Base-by-base conservation (phyloP, 2,797 vertebrate species). In the Limnodromus scolopaceus region DNA sequence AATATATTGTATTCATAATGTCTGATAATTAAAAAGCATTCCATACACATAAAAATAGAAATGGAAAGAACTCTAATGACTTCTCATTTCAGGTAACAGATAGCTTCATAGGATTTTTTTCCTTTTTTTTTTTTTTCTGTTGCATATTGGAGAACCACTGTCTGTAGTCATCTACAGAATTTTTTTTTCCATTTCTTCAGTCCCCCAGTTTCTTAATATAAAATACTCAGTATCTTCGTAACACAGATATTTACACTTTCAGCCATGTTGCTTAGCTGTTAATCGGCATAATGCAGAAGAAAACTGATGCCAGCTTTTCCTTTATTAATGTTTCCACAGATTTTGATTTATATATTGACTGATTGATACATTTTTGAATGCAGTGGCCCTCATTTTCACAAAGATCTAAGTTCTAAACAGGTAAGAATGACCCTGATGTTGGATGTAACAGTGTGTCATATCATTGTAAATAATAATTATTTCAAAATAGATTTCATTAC, bases 41-140 rank as follows among this genome's bases (percentile, higher is more conserved):
- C 71, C 48, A 80, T 84, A 93, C 32, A 84, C 48, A 79, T 92
- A 93, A 95, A 94, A 96, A 93, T 85, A 91, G 91, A 95, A 96
- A 70, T 1, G 9, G 66, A 86, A 90, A 91, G 34, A 90, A 78
- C 41, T 60, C 43, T 79, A 94, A 88, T 95, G 60, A 58, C 16
- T 18, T 81, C 45, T 94, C 51, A 85, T 92, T 92, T 87, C 87
- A 46, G 30, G 53, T 84, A 84, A 92, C 74, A 84, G 75, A 91
- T 57, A 48, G 39, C 32, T 76, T 92, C 27, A 36, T 43, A 43
- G 0, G 0, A 38, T 10, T 43, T 39, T 64, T 34, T 54, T 16
- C 51, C 24, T 12, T 30, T 7, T 17, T 19, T 27, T 51, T 51
- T 51, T 51, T 27, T 64, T 54, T 20, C 25, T 87, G 14, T 77